Evolutionary conservation across 2,888 invertebrate genomes (phyloP).

Genomic region (Leucophenga montana): DNA sequence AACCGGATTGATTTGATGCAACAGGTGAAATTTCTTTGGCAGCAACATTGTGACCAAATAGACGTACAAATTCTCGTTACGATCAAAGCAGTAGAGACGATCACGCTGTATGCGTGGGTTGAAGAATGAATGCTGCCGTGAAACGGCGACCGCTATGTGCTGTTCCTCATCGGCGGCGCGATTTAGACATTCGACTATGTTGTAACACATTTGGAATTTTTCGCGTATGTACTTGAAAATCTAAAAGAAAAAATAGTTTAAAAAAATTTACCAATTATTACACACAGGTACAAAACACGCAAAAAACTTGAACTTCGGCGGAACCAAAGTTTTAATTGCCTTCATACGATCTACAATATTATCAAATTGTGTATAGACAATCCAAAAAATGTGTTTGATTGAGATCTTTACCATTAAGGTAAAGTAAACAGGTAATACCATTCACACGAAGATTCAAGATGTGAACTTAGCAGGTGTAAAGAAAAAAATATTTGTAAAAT

Average conservation of each 20-base stretch:
- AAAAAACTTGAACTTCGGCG: background rate
- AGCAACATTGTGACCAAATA: conserved; percentile 69
- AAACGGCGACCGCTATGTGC: conserved; percentile 65
- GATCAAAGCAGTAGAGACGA: conserved; percentile 68
- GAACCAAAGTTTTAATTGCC: background rate
- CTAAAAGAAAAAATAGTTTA: conserved; percentile 42
- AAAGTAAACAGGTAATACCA: background rate
- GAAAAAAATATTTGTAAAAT: too few species aligned
- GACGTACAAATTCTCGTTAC: conserved; percentile 68
- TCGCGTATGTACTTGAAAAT: conserved; percentile 67
- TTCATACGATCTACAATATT: too few species aligned
- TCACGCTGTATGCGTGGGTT: conserved; percentile 67
- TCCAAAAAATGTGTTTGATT: background rate
- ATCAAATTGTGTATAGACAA: background rate
- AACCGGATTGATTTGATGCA: conserved; percentile 69
- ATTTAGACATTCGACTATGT: conserved; percentile 68
- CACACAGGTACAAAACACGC: background rate
- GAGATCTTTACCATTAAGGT: background rate
- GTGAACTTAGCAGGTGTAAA: too few species aligned
- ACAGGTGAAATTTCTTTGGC: conserved; percentile 68
- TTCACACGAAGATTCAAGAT: too few species aligned
- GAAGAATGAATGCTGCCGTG: conserved; percentile 68
- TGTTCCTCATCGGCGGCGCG: conserved; percentile 53
- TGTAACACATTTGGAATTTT: conserved; percentile 66
- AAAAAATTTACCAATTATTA: background rate